Evolutionary conservation across 1,140 invertebrate species (phyloP).

Genomic region (Drosophila nebulosa): DNA sequence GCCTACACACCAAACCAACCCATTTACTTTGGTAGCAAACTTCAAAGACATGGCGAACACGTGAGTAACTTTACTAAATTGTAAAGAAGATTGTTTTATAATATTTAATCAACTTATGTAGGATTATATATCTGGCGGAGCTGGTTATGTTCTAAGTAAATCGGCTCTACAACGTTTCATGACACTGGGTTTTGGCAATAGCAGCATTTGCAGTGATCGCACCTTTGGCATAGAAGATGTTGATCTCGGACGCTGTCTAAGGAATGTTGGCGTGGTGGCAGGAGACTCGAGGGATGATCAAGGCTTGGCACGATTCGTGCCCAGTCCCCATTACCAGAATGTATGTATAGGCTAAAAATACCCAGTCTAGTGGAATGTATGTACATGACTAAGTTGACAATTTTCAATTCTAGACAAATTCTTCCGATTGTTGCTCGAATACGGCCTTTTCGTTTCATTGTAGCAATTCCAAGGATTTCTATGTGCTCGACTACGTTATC

Average conservation of each 20-base stretch:
- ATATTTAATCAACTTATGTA: slow-evolving; percentile 81
- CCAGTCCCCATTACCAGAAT: slow-evolving; percentile 87
- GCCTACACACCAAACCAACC: slow-evolving; percentile 86
- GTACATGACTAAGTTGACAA: not conserved
- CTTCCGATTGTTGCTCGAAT: slow-evolving; percentile 92
- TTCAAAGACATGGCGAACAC: slow-evolving; percentile 84
- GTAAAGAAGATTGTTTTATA: not conserved
- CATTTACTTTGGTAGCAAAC: slow-evolving; percentile 93
- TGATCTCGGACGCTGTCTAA: slow-evolving; percentile 95
- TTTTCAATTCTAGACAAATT: slow-evolving; percentile 81
- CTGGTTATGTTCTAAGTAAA: slow-evolving; percentile 93
- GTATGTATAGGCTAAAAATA: slow-evolving; percentile 82
- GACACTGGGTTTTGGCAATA: slow-evolving; percentile 85
- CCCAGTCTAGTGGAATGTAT: not conserved
- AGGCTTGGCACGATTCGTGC: slow-evolving; percentile 94
- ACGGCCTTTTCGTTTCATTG: slow-evolving; percentile 98
- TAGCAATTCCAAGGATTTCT: slow-evolving; percentile 94
- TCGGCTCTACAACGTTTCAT: slow-evolving; percentile 89
- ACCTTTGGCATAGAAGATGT: slow-evolving; percentile 93
- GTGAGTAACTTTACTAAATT: not conserved
- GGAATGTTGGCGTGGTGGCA: slow-evolving; percentile 91
- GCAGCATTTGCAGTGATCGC: slow-evolving; percentile 85
- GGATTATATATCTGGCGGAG: slow-evolving; percentile 96
- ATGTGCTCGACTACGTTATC: slow-evolving; percentile 96
- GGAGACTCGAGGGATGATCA: slow-evolving; percentile 91